Conservation (phyloP, 2,113 vertebrate genomes). For the Eolophus roseicapilla region DNA sequence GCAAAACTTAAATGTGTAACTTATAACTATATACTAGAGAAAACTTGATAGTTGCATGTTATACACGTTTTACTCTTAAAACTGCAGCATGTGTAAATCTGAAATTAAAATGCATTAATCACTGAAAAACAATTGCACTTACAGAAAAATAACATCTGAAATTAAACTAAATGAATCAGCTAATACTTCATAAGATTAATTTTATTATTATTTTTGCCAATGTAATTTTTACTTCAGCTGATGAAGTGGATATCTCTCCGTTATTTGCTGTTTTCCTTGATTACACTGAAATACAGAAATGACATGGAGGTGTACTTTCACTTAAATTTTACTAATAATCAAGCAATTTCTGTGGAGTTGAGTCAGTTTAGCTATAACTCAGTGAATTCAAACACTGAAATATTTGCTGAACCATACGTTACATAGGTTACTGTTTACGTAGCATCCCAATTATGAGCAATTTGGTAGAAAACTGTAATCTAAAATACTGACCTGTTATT, state of each 20-base stretch:
- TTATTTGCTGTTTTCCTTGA: neutral
- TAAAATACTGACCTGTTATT: neutral
- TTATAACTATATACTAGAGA: neutral
- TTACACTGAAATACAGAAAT: neutral
- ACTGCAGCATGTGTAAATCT: neutral
- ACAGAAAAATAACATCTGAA: neutral
- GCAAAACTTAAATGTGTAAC: accelerated
- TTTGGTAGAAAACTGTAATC: neutral
- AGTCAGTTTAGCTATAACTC: neutral
- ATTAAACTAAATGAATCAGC: neutral
- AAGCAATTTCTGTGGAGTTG: neutral
- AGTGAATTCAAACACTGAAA: neutral
- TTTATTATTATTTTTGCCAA: neutral
- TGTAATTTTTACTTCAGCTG: neutral
- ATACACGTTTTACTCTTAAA: neutral
- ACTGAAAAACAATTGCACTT: neutral
- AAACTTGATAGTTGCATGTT: neutral
- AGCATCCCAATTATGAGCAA: neutral
- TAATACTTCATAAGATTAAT: neutral
- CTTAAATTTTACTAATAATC: neutral
- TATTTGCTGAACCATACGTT: neutral
- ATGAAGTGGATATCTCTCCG: neutral
- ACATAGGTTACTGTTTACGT: neutral
- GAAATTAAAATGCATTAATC: neutral
- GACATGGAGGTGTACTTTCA: neutral